Conservation (phyloP, 2,797 vertebrate species). For the Pagetopsis macropterus region DNA sequence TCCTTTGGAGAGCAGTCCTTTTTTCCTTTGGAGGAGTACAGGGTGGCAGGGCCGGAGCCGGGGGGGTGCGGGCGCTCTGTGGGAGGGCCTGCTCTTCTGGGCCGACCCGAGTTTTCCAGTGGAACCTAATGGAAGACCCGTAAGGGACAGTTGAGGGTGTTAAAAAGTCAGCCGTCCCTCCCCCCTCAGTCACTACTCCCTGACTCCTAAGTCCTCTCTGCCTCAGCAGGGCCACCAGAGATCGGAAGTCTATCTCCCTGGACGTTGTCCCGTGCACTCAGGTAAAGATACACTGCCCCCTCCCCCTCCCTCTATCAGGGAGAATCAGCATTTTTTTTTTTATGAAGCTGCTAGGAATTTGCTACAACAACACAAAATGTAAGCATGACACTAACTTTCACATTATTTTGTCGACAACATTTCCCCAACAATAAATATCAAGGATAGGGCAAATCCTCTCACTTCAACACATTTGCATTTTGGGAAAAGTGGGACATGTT, state of each 20-base stretch:
- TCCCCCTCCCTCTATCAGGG: slow-evolving; percentile 30
- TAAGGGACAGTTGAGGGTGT: slow-evolving; percentile 87
- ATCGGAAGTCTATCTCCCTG: slow-evolving; percentile 66
- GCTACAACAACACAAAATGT: slow-evolving; percentile 57
- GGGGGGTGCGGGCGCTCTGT: slow-evolving; percentile 87
- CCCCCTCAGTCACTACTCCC: slow-evolving; percentile 77
- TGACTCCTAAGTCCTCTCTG: slow-evolving; percentile 71
- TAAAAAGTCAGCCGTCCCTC: slow-evolving; percentile 77
- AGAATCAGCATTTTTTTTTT: slow-evolving; percentile 27
- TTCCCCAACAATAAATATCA: slow-evolving; percentile 64
- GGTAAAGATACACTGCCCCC: slow-evolving; percentile 14
- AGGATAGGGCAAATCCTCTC: slow-evolving; percentile 59
- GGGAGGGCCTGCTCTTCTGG: slow-evolving; percentile 92
- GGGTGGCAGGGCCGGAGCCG: slow-evolving; percentile 87
- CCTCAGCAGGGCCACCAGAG: slow-evolving; percentile 75
- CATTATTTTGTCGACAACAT: slow-evolving; percentile 52
- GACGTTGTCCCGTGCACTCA: slow-evolving; percentile 52
- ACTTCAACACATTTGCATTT: slow-evolving; percentile 75
- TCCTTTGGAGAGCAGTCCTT: slow-evolving; percentile 96
- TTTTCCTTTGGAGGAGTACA: slow-evolving; percentile 93
- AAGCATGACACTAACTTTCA: slow-evolving; percentile 60
- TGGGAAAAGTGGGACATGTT: slow-evolving; percentile 67
- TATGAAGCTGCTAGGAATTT: slow-evolving; percentile 52
- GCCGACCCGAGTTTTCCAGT: slow-evolving; percentile 90
- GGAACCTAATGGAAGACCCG: slow-evolving; percentile 95